phyloP scores from a whole-genome alignment of 2,888 invertebrate species.

The Cyrtodaria siliqua region DNA sequence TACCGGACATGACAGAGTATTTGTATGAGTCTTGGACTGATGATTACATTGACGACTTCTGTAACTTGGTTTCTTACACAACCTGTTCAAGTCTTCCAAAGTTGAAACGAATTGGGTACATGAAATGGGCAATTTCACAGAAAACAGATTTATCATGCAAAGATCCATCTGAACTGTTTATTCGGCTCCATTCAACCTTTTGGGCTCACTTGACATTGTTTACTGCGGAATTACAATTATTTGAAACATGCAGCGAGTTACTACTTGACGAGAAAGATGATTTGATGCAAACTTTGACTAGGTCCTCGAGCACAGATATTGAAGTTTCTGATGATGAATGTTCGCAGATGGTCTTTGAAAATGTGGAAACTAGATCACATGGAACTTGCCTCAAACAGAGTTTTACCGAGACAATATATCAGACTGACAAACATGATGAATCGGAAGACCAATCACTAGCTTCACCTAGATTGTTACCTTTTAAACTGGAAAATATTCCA shows the following conservation, averaged over 20 bases:
- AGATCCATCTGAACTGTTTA: not conserved
- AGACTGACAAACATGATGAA: no score
- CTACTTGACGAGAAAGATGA: no score
- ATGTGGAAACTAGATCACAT: no score
- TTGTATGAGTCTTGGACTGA: constrained; percentile 5
- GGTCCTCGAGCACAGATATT: constrained; percentile 42
- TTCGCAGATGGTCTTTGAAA: no score
- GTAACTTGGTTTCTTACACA: constrained; percentile 16
- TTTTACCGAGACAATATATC: no score
- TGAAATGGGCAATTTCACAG: not conserved
- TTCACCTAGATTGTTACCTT: no score
- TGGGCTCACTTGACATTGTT: constrained; percentile 18
- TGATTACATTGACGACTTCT: constrained; percentile 51
- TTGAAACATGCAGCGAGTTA: constrained; percentile 22
- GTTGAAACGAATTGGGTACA: constrained; percentile 1
- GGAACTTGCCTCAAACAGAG: no score
- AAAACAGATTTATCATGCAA: not conserved
- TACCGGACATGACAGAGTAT: constrained; percentile 12
- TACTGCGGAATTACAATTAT: constrained; percentile 20
- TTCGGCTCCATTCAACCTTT: constrained; percentile 23
- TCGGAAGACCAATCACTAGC: no score
- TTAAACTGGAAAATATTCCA: no score
- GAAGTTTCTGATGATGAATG: no score
- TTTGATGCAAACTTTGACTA: constrained; percentile 34
- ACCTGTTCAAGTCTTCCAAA: not conserved